Base-by-base conservation (phyloP, 2,888 invertebrate species). In the Archips xylosteana region DNA sequence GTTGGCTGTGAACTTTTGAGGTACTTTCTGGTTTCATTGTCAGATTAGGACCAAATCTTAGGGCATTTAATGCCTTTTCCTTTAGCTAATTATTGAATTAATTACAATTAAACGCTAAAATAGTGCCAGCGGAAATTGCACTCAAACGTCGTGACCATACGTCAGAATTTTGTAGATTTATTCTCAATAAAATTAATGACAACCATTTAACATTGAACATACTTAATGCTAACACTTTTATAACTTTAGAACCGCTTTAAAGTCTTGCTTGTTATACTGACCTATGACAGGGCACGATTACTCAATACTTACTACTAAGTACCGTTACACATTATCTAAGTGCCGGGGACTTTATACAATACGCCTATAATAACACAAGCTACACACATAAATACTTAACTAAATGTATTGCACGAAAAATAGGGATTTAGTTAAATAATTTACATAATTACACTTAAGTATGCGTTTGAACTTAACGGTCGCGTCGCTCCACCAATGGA, bases 321-420 rank as follows among this genome's bases (percentile, higher is more conserved):
- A 70, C 49, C 60, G 42, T 69, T 60, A 74, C 47, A 72, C 57
- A 68, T 65, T 66, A 76, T 71, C 73, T 77, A 78, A 71, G 78
- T 78, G 81, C 81, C 74, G 81, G 82, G 81, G 85, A 85, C 84
- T 92, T 90, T 92, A 87, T 91, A 92, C 91, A 93, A 83, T 39
- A 39, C 81, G 80, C 79, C 76, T 79, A 90, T 89, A 89, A 88
- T 87, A 89, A 87, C 85, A 85, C 80, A 75, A 83, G 82, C 92
- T 93, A 92, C 88, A 85, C 81, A 89, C 87, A 92, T 94, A 94
- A 93, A 94, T 93, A 93, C 92, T 92, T 92, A 93, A 93, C 89
- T 92, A 92, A 89, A 86, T 86, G 91, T 94, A 94, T 94, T 94
- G 94, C 94, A 94, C 94, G 90, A 91, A 89, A 92, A 89, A 83